phyloP scores from a whole-genome alignment of 2,888 invertebrate genomes.

The Melieria picta region DNA sequence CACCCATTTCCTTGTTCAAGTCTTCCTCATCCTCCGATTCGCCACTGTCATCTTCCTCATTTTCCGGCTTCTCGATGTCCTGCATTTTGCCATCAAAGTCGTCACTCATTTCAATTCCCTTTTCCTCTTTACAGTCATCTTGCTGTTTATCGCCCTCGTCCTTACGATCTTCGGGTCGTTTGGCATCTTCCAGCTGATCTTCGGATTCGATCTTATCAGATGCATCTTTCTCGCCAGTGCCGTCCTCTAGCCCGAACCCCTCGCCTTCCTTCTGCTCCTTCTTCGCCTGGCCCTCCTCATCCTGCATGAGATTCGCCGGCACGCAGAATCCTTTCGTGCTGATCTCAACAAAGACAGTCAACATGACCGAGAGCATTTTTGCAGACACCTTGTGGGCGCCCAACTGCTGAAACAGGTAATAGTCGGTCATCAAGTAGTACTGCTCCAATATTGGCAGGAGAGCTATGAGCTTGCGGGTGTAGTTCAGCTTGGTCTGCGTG shows the following conservation, averaged over 20 bases:
- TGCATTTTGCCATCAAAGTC: slow-evolving; percentile 81
- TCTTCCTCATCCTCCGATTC: slow-evolving; percentile 80
- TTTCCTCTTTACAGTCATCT: slow-evolving; percentile 85
- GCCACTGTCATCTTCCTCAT: slow-evolving; percentile 70
- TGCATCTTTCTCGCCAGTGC: slow-evolving; percentile 86
- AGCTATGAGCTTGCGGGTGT: slow-evolving; percentile 50
- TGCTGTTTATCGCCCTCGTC: slow-evolving; percentile 76
- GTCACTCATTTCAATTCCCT: slow-evolving; percentile 95
- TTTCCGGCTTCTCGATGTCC: slow-evolving; percentile 75
- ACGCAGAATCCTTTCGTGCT: slow-evolving; percentile 91
- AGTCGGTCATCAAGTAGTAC: slow-evolving; percentile 78
- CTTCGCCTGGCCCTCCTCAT: slow-evolving; percentile 72
- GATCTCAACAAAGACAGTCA: slow-evolving; percentile 87
- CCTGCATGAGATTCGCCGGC: slow-evolving; percentile 84
- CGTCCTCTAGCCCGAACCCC: slow-evolving; percentile 92
- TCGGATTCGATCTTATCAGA: slow-evolving; percentile 86
- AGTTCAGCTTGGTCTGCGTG: slow-evolving; percentile 46
- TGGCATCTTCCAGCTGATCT: slow-evolving; percentile 93
- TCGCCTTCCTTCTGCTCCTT: slow-evolving; percentile 71
- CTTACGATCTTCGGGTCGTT: slow-evolving; percentile 74
- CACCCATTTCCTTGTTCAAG: slow-evolving; percentile 96
- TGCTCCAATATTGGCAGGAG: slow-evolving; percentile 80
- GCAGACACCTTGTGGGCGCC: slow-evolving; percentile 81
- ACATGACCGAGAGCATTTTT: slow-evolving; percentile 84
- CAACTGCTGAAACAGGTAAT: slow-evolving; percentile 81